Base-by-base conservation (phyloP, 2,888 invertebrate species). In the Branchellion lobata region DNA sequence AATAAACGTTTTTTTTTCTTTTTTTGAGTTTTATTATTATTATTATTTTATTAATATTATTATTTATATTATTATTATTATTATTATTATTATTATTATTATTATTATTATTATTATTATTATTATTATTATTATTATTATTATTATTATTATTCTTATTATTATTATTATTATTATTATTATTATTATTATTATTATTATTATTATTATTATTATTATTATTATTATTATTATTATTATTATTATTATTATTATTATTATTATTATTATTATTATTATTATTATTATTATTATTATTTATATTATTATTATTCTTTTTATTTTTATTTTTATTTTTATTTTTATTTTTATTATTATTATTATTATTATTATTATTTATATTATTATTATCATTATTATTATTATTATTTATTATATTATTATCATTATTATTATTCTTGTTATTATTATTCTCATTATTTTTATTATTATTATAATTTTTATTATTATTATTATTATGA, bases 391-490 rank as follows among this genome's bases (percentile, higher is more conserved):
- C 57, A 79, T 29, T 73, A 80, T 57, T 61, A 72, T 31, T 51
- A 73, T 34, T 72, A 79, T 61, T 73, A 61, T 29, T 53, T 34
- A 57, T 73, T 36, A 34, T 79, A 61, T 34, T 61, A 79, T 53
- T 80, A 61, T 18, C 72, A 79, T 61, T 79, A 65, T 21, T 80
- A 80, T 61, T 79, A 65, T 29, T 73, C 11, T 40, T 61, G 57
- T 53, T 80, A 71, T 27, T 71, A 80, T 69, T 79, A 80, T 72
- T 79, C 79, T 40, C 72, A 79, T 36, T 73, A 79, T 33, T 40
- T 8, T 14, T 40, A 40, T 14, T 40, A 40, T 14, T n/a, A n/a
- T n/a, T n/a, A n/a, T n/a, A n/a, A n/a, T n/a, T n/a, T n/a, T n/a
- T n/a, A n/a, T n/a, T n/a, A n/a, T n/a, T n/a, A n/a, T n/a, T n/a